These are phyloP conservation scores for Protobothrops flavoviridis DNA, from an alignment of 2,113 vertebrate species.

Conservation along the genomic window DNA sequence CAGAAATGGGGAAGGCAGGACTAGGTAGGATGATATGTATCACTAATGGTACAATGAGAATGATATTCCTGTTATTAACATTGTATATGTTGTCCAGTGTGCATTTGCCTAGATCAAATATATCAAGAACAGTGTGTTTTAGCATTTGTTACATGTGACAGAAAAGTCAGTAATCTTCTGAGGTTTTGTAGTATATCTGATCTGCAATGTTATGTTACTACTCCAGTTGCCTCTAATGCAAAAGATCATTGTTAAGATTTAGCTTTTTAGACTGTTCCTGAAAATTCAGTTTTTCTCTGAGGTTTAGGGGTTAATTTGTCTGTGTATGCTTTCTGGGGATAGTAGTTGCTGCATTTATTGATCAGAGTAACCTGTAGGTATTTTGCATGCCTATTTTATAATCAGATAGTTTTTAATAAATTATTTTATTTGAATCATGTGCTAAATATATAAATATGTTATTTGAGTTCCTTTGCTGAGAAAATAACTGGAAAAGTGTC, in stretches of 20 bases:
- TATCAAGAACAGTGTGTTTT: conserved; percentile 21
- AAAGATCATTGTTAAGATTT: conserved; percentile 51
- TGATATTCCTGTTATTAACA: neutral
- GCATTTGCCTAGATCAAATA: conserved; percentile 8
- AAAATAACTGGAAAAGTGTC: conserved; percentile 48
- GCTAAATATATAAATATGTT: conserved; percentile 59
- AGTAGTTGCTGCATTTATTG: conserved; percentile 20
- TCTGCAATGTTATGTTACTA: conserved; percentile 30
- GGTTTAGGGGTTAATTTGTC: conserved; percentile 65
- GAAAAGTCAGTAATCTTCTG: conserved; percentile 43
- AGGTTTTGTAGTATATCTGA: conserved; percentile 35
- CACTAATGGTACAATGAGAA: neutral
- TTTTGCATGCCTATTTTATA: conserved; percentile 55
- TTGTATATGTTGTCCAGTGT: conserved; percentile 8
- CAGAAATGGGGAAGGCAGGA: neutral
- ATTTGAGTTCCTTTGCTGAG: conserved; percentile 51
- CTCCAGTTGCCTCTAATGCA: conserved; percentile 32
- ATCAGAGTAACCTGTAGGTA: conserved; percentile 18
- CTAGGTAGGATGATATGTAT: neutral
- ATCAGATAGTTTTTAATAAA: conserved; percentile 64
- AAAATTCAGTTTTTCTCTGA: conserved; percentile 54
- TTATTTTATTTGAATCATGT: conserved; percentile 63
- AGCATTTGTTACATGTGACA: conserved; percentile 11
- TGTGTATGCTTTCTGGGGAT: conserved; percentile 55
- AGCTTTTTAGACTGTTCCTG: conserved; percentile 17